These are phyloP conservation scores for Augochlorella aurata DNA, from an alignment of 2,888 invertebrate genomes.

Conservation along the genomic window DNA sequence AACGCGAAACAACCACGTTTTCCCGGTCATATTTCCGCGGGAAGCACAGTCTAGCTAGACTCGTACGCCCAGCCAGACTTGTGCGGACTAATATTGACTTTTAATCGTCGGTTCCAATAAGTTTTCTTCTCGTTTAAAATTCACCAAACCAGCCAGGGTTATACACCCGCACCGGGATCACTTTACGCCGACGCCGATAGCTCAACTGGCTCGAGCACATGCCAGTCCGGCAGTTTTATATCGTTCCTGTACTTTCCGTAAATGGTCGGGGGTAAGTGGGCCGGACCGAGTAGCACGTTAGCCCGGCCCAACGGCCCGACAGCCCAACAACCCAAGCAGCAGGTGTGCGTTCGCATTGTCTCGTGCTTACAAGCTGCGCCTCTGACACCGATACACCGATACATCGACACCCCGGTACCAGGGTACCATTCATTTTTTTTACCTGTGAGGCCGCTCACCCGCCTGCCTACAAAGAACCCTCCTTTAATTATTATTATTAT, in stretches of 20 bases:
- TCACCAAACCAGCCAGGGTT: neutral
- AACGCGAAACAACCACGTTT: slow-evolving; percentile 28
- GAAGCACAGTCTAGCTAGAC: neutral
- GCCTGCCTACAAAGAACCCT: neutral
- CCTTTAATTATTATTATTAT: neutral
- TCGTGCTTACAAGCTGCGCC: slow-evolving; percentile 42
- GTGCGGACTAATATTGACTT: neutral
- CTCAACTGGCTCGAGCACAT: slow-evolving; percentile 67
- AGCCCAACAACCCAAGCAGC: slow-evolving; percentile 52
- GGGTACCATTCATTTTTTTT: neutral
- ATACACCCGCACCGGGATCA: neutral
- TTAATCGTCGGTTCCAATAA: neutral
- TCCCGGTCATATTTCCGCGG: slow-evolving; percentile 9
- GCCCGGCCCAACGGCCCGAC: slow-evolving; percentile 28
- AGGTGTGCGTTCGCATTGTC: slow-evolving; percentile 73
- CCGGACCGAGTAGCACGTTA: slow-evolving; percentile 45
- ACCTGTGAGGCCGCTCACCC: neutral
- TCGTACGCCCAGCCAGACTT: neutral
- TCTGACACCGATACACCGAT: slow-evolving; percentile 14
- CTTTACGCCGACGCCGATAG: slow-evolving; percentile 55
- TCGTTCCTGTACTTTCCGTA: slow-evolving; percentile 70
- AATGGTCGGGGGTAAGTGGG: slow-evolving; percentile 69
- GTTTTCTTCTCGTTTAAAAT: neutral
- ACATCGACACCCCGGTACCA: neutral
- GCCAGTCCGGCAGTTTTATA: slow-evolving; percentile 75